Evolutionary conservation across 2,888 invertebrate genomes (phyloP).

Genomic region (Campoletis raptor): DNA sequence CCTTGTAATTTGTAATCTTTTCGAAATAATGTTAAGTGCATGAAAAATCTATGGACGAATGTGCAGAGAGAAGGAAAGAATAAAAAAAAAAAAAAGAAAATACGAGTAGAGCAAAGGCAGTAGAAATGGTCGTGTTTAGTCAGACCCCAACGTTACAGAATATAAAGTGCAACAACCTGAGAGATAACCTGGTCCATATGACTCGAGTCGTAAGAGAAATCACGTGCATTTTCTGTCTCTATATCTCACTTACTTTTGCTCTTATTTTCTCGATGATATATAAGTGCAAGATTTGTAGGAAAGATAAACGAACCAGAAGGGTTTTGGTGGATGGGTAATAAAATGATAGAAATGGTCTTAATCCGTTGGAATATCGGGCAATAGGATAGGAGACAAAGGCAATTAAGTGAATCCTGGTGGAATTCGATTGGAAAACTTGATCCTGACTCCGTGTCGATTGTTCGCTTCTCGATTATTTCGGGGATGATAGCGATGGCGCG

Average conservation of each 20-base stretch:
- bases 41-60: conserved; percentile 5
- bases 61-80: neutral
- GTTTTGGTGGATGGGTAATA: conserved; percentile 40
- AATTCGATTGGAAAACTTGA: conserved; percentile 48
- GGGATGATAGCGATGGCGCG: conserved; percentile 18
- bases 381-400: conserved; percentile 49
- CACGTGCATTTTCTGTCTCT: conserved; percentile 22
- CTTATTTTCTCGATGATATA: neutral
- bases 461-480: conserved; percentile 32
- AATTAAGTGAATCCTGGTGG: conserved; percentile 56
- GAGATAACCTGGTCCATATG: conserved; percentile 27
- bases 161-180: conserved; percentile 21
- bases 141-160: conserved; percentile 19
- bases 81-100: neutral
- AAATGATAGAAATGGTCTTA: conserved; percentile 62
- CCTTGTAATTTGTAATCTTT: neutral
- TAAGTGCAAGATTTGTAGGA: conserved; percentile 6
- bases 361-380: conserved; percentile 56
- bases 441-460: conserved; percentile 36
- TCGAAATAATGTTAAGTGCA: neutral
- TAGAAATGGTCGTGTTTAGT: conserved; percentile 37
- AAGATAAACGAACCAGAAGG: conserved; percentile 32
- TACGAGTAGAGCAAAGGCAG: neutral
- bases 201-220: conserved; percentile 30
- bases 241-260: neutral